A percentile compares a stretch with the other conserved stretches of the same genome.
phyloP scores from a whole-genome alignment of 35 echinoderm and acorn worm genomes.

The Lytechinus variegatus region DNA sequence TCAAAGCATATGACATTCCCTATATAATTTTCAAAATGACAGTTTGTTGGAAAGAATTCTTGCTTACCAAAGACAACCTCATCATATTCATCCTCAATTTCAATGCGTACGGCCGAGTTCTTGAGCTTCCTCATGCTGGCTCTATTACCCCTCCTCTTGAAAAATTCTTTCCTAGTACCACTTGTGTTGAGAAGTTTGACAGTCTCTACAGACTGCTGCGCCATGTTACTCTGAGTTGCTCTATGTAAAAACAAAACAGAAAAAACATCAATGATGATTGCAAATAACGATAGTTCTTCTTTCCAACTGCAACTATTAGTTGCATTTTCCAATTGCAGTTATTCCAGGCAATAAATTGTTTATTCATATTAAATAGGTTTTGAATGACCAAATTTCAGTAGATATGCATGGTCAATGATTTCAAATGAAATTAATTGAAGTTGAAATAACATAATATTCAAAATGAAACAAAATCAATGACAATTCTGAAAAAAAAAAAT shows the following conservation, averaged over 20 bases:
- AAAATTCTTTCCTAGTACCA: conserved; percentile 71
- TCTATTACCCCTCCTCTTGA: conserved; percentile 78
- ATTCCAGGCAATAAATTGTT: too few species aligned
- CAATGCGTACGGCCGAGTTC: conserved; percentile 35
- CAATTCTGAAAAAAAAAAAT: too few species aligned
- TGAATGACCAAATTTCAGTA: too few species aligned
- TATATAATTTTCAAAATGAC: too few species aligned
- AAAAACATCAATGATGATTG: not conserved
- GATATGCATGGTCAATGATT: too few species aligned
- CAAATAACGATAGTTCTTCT: not conserved
- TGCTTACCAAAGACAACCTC: conserved; percentile 94
- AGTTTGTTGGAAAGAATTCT: not conserved
- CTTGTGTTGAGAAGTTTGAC: conserved; percentile 46
- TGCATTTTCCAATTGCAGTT: too few species aligned
- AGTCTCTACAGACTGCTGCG: conserved; percentile 70
- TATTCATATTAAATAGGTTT: too few species aligned
- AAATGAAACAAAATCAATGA: too few species aligned
- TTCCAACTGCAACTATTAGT: not conserved
- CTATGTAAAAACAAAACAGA: conserved; percentile 53
- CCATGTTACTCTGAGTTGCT: conserved; percentile 75
- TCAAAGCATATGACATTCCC: too few species aligned
- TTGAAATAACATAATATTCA: too few species aligned
- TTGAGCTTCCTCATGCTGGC: conserved; percentile 58
- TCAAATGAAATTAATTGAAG: too few species aligned
- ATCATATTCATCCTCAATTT: conserved; percentile 91